Base-by-base conservation (phyloP, 2,888 invertebrate species). In the Holacanthella duospinosa region DNA sequence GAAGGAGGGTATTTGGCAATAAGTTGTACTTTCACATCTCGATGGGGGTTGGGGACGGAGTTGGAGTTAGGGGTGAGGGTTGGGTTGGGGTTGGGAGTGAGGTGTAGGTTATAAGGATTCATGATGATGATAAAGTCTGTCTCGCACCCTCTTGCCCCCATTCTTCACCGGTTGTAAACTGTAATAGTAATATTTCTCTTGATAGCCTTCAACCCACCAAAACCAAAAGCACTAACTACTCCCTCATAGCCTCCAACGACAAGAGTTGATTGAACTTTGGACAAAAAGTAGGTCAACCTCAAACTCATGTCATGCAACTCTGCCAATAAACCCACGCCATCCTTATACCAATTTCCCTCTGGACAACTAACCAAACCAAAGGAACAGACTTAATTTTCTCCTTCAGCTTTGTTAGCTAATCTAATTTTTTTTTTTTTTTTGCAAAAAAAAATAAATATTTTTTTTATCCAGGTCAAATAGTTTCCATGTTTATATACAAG, bases 181-280 rank as follows among this genome's bases (percentile, higher is more conserved):
- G 53, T 36, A 58, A 48, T 62, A 25, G 24, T 29, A 24, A 16
- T n/a, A 60, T 55, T 55, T 48, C 48, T 64, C 61, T 59, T 53
- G 60, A 58, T 64, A 36, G 66, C 66, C 66, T 66, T 66, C 66
- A 66, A 64, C 59, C 53, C 59, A 61, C 66, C 66, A 63, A 63
- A n/a, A 63, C 65, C 63, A 63, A 63, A 6, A 9, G 63, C 65
- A 63, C 63, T 60, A 55, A 44, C 44, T 43, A 58, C 59, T 43
- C 27, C 59, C n/a, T n/a, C n/a, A n/a, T n/a, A 59, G 48, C 56
- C 60, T 60, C 60, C 60, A 55, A 59, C 56, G 60, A 55, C 29
- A 64, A 68, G 66, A 68, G 71, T 68, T 71, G 68, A 71, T 62
- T 71, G 71, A 71, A 71, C 71, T 69, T 67, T 65, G 65, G 53